Evolutionary conservation across 2,113 vertebrate species (phyloP), one percentile per base, ranked within the genome.

Genomic region (Gnathonemus longibarbis): DNA sequence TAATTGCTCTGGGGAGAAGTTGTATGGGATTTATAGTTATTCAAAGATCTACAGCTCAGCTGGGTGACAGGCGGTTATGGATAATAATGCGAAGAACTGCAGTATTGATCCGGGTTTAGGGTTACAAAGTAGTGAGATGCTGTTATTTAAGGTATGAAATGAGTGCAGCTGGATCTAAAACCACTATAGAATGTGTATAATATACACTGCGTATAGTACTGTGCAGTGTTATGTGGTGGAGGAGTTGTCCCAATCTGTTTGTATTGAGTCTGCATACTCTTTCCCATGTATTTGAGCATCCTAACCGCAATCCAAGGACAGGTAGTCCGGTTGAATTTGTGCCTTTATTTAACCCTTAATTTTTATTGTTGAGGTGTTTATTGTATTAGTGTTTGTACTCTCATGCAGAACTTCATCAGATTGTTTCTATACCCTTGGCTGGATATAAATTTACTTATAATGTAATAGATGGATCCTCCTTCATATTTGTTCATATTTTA

Each of bases 61-160:
- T 24, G 35, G 31, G 88, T 52, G 74, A 89, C 35, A 84, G 31
- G 48, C 74, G 49, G 86, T 89, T 89, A 89, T 74, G 48, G 46
- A 39, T 50, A 27, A 89, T 84, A 84, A 89, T 56, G 35, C 13
- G 39, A 89, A 50, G 31, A 88, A 74, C 56, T 49, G 62, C 35
- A 42, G 31, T 62, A 84, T 56, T 84, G 88, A 56, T 89, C 80
- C 21, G 9, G 8, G 77, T 80, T 77, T 89, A 42, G 42, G 35
- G 88, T 39, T 50, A 89, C 74, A 56, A 35, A 83, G 8, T 19
- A 49, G 42, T 1, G 11, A 27, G 84, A 49, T 27, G 48, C 84
- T 86, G 48, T 50, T 86, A 86, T 86, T 50, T 17, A 45, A 86
- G 84, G 84, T 86, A 86, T 27, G 24, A 50, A 48, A 42, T 42